Evolutionary conservation across 2,888 invertebrate genomes (phyloP), one percentile per base, ranked within the genome.

Genomic region (Archips crataeganus): DNA sequence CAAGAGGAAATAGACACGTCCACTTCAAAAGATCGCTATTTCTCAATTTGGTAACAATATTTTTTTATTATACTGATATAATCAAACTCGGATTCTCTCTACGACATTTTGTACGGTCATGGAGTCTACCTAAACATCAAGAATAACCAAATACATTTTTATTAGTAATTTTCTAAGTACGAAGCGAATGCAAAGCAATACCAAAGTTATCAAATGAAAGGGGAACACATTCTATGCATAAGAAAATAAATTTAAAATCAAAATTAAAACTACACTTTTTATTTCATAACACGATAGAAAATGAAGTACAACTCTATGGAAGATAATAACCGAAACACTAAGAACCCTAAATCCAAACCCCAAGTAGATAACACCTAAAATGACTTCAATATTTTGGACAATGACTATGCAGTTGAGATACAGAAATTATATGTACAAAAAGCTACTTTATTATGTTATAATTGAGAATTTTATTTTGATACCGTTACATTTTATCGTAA

Each of bases 161-260:
- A 77, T 73, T 75, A 61, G 75, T 75, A 77, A 75, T 81, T 82
- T 82, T 81, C 89, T 91, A 90, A 90, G 88, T 90, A 90, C 90
- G 82, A 90, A 91, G 90, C 89, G 84, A 86, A 87, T 84, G 83
- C 79, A 82, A 90, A 88, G 87, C 90, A 84, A 79, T 78, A 45
- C 76, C 65, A 81, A 83, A 81, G 80, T 81, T 72, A 72, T 71
- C 62, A 82, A 81, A 79, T 76, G 80, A 79, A 71, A 72, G 78
- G 79, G 81, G 78, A 77, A 79, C 75, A 81, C 81, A 78, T 78
- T 79, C 80, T 68, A 63, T 82, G 84, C 83, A 80, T 80, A 82
- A 82, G n/a, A 70, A 74, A 77, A 79, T 66, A 78, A 80, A 81
- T 82, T 85, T 83, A 77, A 77, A 83, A 85, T 84, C 85, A 81